Base-by-base conservation (phyloP, 1,140 invertebrate genomes). In the Diplogasteroides magnus region DNA sequence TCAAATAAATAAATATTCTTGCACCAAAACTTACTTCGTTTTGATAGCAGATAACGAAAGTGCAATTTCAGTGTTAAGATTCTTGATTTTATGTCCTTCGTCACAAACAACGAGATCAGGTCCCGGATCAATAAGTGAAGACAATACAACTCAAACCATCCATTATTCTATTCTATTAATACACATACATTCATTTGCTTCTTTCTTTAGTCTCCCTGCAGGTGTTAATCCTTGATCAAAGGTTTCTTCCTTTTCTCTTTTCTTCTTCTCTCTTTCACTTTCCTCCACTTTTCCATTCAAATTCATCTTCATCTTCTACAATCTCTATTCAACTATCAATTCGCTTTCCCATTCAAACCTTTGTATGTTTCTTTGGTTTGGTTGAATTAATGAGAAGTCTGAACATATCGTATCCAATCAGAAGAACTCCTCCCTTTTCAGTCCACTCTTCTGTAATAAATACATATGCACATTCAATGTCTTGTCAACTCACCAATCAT, bases 351-450 rank as follows among this genome's bases (percentile, higher is more conserved):
- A 48, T 67, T 76, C 70, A 48, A 11, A 76, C 75, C 72, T 83
- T 84, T 60, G 79, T 82, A 64, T 74, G 75, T 2, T 73, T 76
- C 55, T 76, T 69, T 63, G 74, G 71, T 26, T 55, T 3, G 19
- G 61, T 76, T 28, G 31, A 56, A 72, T 74, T 61, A 61, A 58
- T 73, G 19, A 85, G 71, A 61, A 84, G 71, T 61, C 87, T 87
- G 83, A 94, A 98, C 80, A 98, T 87, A 86, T 99, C 96, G 83
- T 99, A 99, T 2, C 96, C 96, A 80, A 99, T 94, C 71, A 98
- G 86, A 13, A 99, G 84, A 1, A 98, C 94, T 23, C 96, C 96
- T 2, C 95, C 94, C 59, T 80, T 77, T 68, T 88, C 87, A 27
- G 88, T 87, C 95, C 96, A 98, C 32, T 91, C 89, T 19, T 83